These are phyloP conservation scores for Euproctis similis DNA, from an alignment of 2,888 invertebrate genomes.

Conservation along the genomic window DNA sequence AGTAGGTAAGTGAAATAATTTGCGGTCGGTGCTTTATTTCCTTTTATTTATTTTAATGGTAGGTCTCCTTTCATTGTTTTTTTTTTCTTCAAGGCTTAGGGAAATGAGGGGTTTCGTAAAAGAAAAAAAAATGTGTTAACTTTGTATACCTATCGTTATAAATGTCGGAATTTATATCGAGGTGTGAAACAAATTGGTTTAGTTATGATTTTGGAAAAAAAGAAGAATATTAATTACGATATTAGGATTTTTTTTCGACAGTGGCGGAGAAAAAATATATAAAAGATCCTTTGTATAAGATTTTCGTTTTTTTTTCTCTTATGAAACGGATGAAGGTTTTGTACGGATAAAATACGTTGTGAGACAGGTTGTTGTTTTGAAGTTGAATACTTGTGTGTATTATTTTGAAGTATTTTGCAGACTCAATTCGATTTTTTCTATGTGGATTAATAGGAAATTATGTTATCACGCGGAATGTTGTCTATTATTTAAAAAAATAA, in stretches of 20 bases:
- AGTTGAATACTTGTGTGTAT: no score
- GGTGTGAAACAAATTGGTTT: constrained; percentile 53
- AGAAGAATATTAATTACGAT: constrained; percentile 44
- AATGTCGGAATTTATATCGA: constrained; percentile 44
- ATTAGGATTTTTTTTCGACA: constrained; percentile 19
- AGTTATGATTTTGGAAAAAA: constrained; percentile 45
- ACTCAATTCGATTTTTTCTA: no score
- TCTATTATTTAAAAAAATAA: no score
- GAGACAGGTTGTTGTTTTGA: no score
- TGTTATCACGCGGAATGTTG: no score
- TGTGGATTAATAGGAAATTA: no score
- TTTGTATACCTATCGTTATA: constrained; percentile 46
- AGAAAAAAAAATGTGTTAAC: constrained; percentile 54
- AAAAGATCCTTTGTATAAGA: constrained; percentile 12
- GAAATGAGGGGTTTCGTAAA: constrained; percentile 46
- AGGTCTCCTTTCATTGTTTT: constrained; percentile 67
- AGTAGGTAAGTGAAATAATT: constrained; percentile 75
- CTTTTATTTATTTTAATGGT: constrained; percentile 75
- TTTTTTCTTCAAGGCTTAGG: constrained; percentile 54
- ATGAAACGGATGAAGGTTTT: constrained; percentile 17
- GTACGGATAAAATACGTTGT: constrained; percentile 8
- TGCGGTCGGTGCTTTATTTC: constrained; percentile 72
- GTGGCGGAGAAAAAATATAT: constrained; percentile 2
- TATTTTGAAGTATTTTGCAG: no score
- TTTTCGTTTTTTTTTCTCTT: no score